Base-by-base conservation (phyloP, 2,888 invertebrate genomes). In the Aphodius granarius region DNA sequence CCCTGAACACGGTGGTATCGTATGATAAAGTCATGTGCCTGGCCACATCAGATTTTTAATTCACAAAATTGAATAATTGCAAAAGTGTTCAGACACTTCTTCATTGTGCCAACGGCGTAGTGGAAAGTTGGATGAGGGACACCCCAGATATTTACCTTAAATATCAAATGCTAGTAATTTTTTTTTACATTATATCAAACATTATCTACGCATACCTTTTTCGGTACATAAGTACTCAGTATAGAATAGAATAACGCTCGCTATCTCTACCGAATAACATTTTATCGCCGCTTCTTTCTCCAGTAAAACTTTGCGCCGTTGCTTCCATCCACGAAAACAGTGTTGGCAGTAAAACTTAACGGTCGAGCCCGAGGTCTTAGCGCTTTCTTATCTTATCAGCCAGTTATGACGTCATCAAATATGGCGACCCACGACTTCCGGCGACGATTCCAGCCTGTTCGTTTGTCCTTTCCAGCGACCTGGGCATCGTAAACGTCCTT, bases 331-430 rank as follows among this genome's bases (percentile, higher is more conserved):
- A 9, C 43, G 43, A 43, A 6, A 43, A 43, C 43, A 43, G 43
- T 9, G 43, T 13, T 43, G 43, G 84, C 80, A 84, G 84, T 85
- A 85, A 86, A 86, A 85, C 84, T 85, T 84, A 84, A 86, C 84
- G 84, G 84, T 84, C 82, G 83, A 43, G 81, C 84, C 83, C 83
- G 81, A 82, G 83, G 85, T 84, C 85, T 85, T 83, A 85, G 84
- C 85, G 84, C 84, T 83, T 85, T 84, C 85, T 85, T 86, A 86
- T 86, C 86, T 86, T 86, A 86, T 86, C 86, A 84, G 81, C 83
- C 85, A 84, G 86, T 85, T 86, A 86, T 84, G 85, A 82, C 83
- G 84, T 83, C 83, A 84, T 84, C 84, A 85, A 86, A 86, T 84
- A 86, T 86, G 86, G 84, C 84, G 81, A 82, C 82, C 80, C 76